Conservation (phyloP, 2,888 invertebrate genomes). For the Nymphalis c-album region DNA sequence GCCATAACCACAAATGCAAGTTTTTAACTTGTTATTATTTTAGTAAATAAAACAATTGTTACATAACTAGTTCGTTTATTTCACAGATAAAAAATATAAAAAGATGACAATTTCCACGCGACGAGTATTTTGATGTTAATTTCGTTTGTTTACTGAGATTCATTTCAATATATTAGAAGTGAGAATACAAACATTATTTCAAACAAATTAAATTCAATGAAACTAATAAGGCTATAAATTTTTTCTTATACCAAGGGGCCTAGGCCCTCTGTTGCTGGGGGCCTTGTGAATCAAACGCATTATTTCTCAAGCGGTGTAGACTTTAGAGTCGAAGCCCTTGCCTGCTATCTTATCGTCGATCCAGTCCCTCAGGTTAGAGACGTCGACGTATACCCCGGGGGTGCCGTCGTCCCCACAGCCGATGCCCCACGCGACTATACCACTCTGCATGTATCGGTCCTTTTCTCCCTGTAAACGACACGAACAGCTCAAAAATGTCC, state of each 20-base stretch:
- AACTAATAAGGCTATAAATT: not conserved
- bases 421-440: conserved; percentile 89
- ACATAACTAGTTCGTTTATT: not conserved
- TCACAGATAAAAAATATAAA: conserved; percentile 1
- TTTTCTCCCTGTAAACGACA: conserved; percentile 43
- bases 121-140: not conserved
- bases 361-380: conserved; percentile 85
- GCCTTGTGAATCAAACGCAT: not conserved
- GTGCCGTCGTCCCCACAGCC: conserved; percentile 77
- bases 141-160: not conserved
- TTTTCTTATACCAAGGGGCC: not conserved
- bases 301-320: conserved; percentile 45
- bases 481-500: not conserved
- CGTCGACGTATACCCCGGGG: conserved; percentile 57
- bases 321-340: conserved; percentile 65
- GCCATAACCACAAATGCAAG: too few relatives aligned
- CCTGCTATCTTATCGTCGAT: conserved; percentile 82
- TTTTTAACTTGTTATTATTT: too few relatives aligned
- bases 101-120: not conserved
- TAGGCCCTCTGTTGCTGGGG: not conserved
- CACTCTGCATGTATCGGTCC: conserved; percentile 55
- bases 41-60: not conserved
- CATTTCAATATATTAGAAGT: too few relatives aligned
- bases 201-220: not conserved
- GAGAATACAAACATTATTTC: not conserved